phyloP scores from a whole-genome alignment of 2,113 vertebrate species.

The Ailuropoda melanoleuca region DNA sequence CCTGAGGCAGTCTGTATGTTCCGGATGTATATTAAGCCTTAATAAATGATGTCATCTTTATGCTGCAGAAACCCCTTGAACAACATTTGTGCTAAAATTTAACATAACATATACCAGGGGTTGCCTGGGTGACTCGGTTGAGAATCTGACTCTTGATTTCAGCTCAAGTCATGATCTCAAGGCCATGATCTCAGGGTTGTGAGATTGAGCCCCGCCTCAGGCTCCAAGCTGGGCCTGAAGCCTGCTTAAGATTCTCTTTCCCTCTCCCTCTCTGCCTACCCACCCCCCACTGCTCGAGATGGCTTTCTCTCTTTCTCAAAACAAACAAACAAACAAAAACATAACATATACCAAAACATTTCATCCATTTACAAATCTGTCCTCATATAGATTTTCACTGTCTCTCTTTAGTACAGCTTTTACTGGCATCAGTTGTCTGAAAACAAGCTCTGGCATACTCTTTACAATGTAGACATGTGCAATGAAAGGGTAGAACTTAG shows the following conservation, averaged over 20 bases:
- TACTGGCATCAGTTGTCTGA: conserved; percentile 21
- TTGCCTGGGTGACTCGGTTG: neutral
- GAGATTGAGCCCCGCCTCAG: neutral
- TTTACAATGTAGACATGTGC: neutral
- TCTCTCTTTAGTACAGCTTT: conserved; percentile 31
- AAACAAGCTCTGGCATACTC: conserved; percentile 41
- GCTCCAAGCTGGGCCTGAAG: neutral
- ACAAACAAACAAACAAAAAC: neutral
- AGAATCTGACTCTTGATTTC: neutral
- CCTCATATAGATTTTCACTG: neutral
- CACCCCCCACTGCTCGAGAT: fast-evolving
- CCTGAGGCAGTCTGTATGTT: neutral
- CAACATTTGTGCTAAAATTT: conserved; percentile 29
- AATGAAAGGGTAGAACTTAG: conserved; percentile 19
- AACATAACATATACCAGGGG: neutral
- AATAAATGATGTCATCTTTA: conserved; percentile 18
- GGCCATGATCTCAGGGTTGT: neutral
- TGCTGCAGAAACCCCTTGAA: neutral
- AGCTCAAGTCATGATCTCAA: neutral
- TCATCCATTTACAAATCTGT: neutral
- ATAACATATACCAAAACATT: conserved; percentile 35
- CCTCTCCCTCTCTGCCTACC: neutral
- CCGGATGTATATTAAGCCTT: neutral
- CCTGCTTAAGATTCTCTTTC: neutral
- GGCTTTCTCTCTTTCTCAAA: neutral